Percentiles rank a stretch among this genome's conserved stretches.
These are phyloP conservation scores for Euspilapteryx auroguttella DNA, from an alignment of 2,888 invertebrate genomes.

Conservation along the genomic window DNA sequence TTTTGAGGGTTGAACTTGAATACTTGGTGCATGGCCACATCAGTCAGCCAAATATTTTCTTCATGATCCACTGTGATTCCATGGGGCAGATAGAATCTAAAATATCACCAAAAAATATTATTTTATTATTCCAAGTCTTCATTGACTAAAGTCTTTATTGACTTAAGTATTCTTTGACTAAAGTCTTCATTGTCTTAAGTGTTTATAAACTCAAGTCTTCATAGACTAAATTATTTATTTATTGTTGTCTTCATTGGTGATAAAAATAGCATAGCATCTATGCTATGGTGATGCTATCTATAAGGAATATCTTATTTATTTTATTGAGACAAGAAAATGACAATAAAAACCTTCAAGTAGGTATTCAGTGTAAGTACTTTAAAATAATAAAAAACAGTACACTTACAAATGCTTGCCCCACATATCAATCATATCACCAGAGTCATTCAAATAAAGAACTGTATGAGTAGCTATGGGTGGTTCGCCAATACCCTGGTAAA, in stretches of 20 bases:
- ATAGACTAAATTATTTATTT: too few species aligned
- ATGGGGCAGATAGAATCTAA: slow-evolving; percentile 83
- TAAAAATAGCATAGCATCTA: too few species aligned
- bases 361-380: too few species aligned
- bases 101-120: slow-evolving; percentile 6
- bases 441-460: slow-evolving; percentile 64
- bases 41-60: slow-evolving; percentile 83
- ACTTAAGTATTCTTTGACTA: background rate
- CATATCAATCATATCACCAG: slow-evolving; percentile 62
- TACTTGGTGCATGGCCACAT: slow-evolving; percentile 87
- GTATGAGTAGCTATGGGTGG: slow-evolving; percentile 68
- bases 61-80: slow-evolving; percentile 77
- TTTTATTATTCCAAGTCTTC: background rate
- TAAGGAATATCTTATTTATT: too few species aligned
- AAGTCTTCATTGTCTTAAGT: too few species aligned
- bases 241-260: too few species aligned
- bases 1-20: slow-evolving; percentile 68
- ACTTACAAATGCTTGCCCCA: slow-evolving; percentile 74
- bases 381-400: background rate
- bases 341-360: too few species aligned
- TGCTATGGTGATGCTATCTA: too few species aligned
- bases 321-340: too few species aligned
- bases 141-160: background rate
- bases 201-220: too few species aligned
- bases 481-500: slow-evolving; percentile 49